Evolutionary conservation across 1,140 invertebrate genomes (phyloP).

Genomic region (Colletes latitarsis): DNA sequence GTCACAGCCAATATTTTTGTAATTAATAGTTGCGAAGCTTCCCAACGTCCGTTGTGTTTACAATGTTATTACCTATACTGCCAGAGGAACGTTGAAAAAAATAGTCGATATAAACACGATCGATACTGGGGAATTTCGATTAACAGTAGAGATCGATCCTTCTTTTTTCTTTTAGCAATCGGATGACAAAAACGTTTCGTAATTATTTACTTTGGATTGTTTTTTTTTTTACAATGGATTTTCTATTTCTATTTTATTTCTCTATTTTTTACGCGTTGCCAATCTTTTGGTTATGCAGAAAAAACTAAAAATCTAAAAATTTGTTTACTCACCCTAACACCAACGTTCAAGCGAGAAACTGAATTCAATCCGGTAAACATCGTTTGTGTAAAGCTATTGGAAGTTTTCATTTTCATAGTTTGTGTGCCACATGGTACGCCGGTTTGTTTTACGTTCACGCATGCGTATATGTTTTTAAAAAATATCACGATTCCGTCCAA

Average conservation of each 20-base stretch:
- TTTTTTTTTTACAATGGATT: neutral
- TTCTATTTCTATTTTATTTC: neutral
- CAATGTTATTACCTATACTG: neutral
- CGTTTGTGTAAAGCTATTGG: constrained; percentile 57
- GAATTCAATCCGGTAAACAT: constrained; percentile 56
- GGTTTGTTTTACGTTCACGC: constrained; percentile 56
- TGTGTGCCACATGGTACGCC: constrained; percentile 64
- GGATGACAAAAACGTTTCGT: neutral
- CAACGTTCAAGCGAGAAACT: constrained; percentile 63
- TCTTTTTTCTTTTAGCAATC: neutral
- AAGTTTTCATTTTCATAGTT: constrained; percentile 50
- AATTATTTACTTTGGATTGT: neutral
- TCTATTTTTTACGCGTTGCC: neutral
- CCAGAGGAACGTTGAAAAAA: neutral
- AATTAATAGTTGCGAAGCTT: neutral
- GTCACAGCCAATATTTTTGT: neutral
- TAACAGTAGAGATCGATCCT: neutral
- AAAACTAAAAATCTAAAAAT: neutral
- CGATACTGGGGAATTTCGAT: neutral
- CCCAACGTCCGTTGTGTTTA: neutral
- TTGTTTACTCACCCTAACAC: constrained; percentile 58
- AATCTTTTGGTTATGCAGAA: neutral
- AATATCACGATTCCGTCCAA: constrained; percentile 55
- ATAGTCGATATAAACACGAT: neutral
- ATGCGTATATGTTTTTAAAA: constrained; percentile 53